Evolutionary conservation across 2,113 vertebrate species (phyloP).

Genomic region (Sceloporus undulatus): DNA sequence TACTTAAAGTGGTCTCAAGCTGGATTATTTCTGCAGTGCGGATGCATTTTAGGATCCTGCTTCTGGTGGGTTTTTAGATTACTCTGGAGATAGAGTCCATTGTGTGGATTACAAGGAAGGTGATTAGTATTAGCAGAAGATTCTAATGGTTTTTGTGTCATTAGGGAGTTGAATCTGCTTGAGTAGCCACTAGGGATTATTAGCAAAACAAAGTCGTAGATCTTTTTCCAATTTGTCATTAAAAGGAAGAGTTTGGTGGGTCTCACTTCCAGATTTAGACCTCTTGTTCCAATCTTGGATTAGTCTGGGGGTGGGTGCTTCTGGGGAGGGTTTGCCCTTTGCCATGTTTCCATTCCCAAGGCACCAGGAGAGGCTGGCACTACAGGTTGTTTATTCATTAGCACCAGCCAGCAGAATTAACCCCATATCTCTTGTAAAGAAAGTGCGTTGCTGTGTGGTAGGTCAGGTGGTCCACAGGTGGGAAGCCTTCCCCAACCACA

Average conservation of each 20-base stretch:
- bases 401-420: not conserved
- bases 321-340: not conserved
- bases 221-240: not conserved
- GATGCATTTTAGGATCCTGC: no score
- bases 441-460: not conserved
- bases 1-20: no score
- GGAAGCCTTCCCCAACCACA: no score
- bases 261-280: not conserved
- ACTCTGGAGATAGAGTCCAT: no score
- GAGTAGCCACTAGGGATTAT: not conserved
- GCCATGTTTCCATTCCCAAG: not conserved
- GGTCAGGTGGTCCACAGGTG: not conserved
- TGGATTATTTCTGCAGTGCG: no score
- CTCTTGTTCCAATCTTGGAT: not conserved
- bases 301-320: not conserved
- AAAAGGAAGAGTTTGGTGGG: not conserved
- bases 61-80: no score
- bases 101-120: not conserved
- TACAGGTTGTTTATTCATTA: not conserved
- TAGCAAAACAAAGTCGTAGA: not conserved
- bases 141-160: no score
- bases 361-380: no score
- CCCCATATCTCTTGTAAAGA: not conserved
- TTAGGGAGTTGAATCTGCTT: no score
- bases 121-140: not conserved